Evolutionary conservation across 92 coral and sea anemone species (phyloP), one percentile per base, ranked within the genome.

Genomic region (Phymanthus crucifer): DNA sequence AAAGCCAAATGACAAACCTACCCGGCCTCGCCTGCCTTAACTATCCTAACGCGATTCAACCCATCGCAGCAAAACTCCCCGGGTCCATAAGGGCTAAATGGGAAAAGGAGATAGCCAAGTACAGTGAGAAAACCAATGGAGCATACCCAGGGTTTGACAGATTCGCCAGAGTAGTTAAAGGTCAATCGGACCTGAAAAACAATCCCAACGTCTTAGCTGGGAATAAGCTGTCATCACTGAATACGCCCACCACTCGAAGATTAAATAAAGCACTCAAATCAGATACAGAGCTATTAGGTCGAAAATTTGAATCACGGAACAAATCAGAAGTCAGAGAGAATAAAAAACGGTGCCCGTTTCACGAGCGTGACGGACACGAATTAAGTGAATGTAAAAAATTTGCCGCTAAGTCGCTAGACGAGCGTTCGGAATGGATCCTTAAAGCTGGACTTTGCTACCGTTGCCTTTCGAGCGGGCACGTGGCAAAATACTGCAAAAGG

Each of bases 391-490:
- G 93, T 34, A 82, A 77, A 34, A 79, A 87, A 35, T 89, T 89
- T 47, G 43, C n/a, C 7, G 77, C 77, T 2, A 74, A 86, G 50
- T 19, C 88, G 27, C 45, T 85, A n/a, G 74, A 37, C 26, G 84
- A 89, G 56, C 81, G 40, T 32, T 80, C 80, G 9, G 66, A 85
- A 34, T 85, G 86, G 89, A 72, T 89, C 47, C 27, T 23, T 45
- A 61, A 75, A 43, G 83, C 86, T 23, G 85, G 92, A 37, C 85
- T 85, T 4, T 89, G 93, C 77, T 89, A 75, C 47, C 93, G 90
- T 66, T 89, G 90, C 67, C 61, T 83, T 27, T 73, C 84, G 33
- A 71, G 37, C 17, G 52, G 67, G 36, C 82, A 80, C 67, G 65
- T 16, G 12, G 84, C 84, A 2, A 80, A 32, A 33, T 23, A 71